These are phyloP conservation scores for Molanna angustata DNA, from an alignment of 2,888 invertebrate genomes.

Conservation along the genomic window DNA sequence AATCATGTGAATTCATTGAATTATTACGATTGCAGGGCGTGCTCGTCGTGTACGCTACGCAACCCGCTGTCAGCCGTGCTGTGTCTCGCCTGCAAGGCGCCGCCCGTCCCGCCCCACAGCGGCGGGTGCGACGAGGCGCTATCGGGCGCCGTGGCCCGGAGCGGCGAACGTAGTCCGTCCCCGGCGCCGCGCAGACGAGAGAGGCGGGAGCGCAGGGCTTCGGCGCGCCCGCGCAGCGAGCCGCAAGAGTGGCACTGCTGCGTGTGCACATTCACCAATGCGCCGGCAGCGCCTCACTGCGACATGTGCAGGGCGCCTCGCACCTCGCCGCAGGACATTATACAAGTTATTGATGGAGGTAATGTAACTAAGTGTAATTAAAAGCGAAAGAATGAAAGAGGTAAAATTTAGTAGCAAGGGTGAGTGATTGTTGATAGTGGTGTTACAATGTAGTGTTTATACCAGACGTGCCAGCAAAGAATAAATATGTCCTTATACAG, in stretches of 20 bases:
- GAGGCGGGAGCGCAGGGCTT: slow-evolving; percentile 2
- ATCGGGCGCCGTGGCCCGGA: not conserved
- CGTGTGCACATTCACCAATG: slow-evolving; percentile 79
- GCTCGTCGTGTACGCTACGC: slow-evolving; percentile 77
- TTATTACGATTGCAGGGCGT: slow-evolving; percentile 59
- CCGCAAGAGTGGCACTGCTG: slow-evolving; percentile 65
- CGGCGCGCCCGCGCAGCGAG: not conserved
- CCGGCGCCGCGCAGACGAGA: slow-evolving; percentile 6
- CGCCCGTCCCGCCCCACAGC: slow-evolving; percentile 47
- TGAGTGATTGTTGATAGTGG: no score
- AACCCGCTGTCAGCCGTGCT: slow-evolving; percentile 66
- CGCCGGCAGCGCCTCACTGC: slow-evolving; percentile 54
- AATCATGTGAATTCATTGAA: no score
- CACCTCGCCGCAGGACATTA: slow-evolving; percentile 28
- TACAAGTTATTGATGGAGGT: slow-evolving; percentile 27
- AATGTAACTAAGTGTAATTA: no score
- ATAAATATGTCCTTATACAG: no score
- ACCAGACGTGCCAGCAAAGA: no score
- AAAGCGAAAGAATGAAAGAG: no score
- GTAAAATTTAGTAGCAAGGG: no score
- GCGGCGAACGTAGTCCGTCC: slow-evolving; percentile 4
- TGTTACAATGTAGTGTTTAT: no score
- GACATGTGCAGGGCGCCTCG: slow-evolving; percentile 74
- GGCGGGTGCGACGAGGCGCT: no score
- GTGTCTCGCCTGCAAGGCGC: slow-evolving; percentile 78